A percentile compares a stretch with the other conserved stretches of the same genome.
These are phyloP conservation scores for Siniperca chuatsi DNA, from an alignment of 2,113 vertebrate genomes.

Conservation along the genomic window DNA sequence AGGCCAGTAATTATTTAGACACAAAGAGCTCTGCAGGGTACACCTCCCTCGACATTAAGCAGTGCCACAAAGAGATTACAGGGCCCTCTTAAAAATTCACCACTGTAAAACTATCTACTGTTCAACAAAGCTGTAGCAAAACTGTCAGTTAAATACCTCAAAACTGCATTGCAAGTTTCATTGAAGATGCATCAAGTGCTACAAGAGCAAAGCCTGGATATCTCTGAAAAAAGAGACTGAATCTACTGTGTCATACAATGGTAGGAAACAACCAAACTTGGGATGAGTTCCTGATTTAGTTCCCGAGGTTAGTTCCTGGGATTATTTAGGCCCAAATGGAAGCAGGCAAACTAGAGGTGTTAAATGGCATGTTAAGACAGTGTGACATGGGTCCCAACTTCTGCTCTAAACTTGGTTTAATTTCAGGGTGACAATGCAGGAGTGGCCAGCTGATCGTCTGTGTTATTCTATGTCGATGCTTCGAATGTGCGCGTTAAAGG, in stretches of 20 bases:
- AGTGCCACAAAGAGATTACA: constrained; percentile 54
- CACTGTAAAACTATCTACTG: neutral
- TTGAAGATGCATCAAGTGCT: neutral
- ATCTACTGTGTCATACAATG: neutral
- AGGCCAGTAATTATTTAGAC: constrained; percentile 76
- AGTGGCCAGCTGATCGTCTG: neutral
- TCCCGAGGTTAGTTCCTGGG: neutral
- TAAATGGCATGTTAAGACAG: neutral
- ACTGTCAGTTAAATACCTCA: constrained; percentile 27
- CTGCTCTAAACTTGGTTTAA: neutral
- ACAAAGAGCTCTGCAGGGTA: constrained; percentile 69
- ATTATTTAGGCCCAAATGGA: neutral
- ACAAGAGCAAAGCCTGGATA: neutral
- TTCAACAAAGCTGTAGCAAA: constrained; percentile 11
- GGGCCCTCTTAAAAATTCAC: constrained; percentile 35
- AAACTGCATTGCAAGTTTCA: constrained; percentile 6
- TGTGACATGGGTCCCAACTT: neutral
- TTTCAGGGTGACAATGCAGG: neutral
- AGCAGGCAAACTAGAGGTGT: neutral
- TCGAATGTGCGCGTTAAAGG: neutral
- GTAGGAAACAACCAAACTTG: neutral
- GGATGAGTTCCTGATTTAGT: neutral
- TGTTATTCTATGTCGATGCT: neutral
- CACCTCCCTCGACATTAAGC: constrained; percentile 57
- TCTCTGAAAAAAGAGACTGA: neutral